Conservation (phyloP, 2,888 invertebrate genomes). For the Amaurobius ferox region DNA sequence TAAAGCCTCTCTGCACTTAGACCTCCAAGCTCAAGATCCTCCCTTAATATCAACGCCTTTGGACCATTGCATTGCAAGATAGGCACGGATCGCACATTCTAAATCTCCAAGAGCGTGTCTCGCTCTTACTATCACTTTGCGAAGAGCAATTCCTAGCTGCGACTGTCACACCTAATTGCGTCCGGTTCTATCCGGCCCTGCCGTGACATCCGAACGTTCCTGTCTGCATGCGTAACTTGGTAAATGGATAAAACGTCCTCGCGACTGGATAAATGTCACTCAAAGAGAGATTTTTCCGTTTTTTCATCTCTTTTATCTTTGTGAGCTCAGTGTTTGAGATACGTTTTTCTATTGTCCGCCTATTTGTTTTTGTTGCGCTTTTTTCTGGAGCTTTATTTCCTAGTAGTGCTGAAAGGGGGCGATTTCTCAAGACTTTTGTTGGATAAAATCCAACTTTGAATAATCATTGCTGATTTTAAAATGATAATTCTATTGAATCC, state of each 20-base stretch:
- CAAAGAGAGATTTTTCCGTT: conserved; percentile 38
- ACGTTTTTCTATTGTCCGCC: neutral
- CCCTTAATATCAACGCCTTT: neutral
- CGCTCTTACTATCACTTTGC: conserved; percentile 55
- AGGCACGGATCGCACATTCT: neutral
- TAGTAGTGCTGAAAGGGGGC: neutral
- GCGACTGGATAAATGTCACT: conserved; percentile 67
- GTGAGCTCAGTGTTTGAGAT: neutral
- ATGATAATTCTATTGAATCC: neutral
- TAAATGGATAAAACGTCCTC: conserved; percentile 69
- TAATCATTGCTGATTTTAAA: neutral
- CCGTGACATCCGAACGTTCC: conserved; percentile 50
- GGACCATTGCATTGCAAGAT: no score
- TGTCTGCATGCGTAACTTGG: conserved; percentile 68
- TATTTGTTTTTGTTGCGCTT: conserved; percentile 8
- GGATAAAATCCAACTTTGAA: neutral
- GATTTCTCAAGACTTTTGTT: neutral
- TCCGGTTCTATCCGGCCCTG: conserved; percentile 50
- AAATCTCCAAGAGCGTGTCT: neutral
- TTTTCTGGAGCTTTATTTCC: neutral
- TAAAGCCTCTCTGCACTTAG: no score
- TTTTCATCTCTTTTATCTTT: conserved; percentile 28
- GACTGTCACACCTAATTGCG: conserved; percentile 71
- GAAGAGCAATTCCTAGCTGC: conserved; percentile 50
- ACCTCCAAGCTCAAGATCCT: no score